Base-by-base conservation (phyloP, 2,888 invertebrate genomes). In the Gandaritis pyraliata region DNA sequence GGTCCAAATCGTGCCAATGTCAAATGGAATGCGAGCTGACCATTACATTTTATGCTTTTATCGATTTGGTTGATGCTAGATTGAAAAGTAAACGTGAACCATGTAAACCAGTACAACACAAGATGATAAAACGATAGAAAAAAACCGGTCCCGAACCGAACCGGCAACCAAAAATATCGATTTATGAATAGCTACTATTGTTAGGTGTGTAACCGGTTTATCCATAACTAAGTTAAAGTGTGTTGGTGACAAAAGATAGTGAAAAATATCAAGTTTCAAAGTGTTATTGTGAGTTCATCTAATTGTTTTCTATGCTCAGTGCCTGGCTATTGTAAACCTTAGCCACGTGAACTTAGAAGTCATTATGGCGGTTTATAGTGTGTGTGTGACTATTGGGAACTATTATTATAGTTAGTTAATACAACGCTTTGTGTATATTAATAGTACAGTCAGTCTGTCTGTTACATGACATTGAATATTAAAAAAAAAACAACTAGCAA, bases 301-400 rank as follows among this genome's bases (percentile, higher is more conserved):
- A 15, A 29, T 38, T 41, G 53, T 46, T 30, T 36, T 30, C 36
- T 23, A n/a, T n/a, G 51, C 51, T 45, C 39, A 33, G 58, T 38
- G 58, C 39, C 39, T 11, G 52, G 52, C 38, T 23, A 36, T n/a
- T 33, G 30, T 53, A 48, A 23, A 59, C 55, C 52, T 46, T 47
- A 54, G 61, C 54, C 50, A 43, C 50, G 50, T 61, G 55, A 46
- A 55, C 36, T 51, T 43, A 18, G 29, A 41, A 51, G 55, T 61
- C 50, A 52, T 46, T 58, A 51, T 58, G 58, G 58, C 58, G 58
- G 58, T 58, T 57, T 45, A 41, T 39, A 30, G 58, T 54, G 61
- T 33, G 33, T 33, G 38, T 39, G 16, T 29, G 38, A 8, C 18
- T 36, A 43, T 11, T 23, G 43, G 18, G 39, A 43, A 47, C 41